phyloP scores from a whole-genome alignment of 1,140 invertebrate species.

The Doryteuthis pealeii region DNA sequence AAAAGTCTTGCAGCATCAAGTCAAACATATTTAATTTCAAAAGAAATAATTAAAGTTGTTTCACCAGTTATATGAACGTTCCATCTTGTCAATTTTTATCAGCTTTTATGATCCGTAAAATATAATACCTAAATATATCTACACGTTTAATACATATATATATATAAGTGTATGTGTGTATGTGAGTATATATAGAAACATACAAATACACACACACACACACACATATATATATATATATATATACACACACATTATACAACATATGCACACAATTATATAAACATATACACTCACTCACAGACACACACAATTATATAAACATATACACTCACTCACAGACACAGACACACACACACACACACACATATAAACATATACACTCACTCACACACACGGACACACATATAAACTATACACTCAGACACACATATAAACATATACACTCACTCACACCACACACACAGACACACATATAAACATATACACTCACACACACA shows the following conservation, averaged over 20 bases:
- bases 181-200: not conserved
- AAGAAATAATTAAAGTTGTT: too few species aligned
- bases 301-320: too few species aligned
- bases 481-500: too few species aligned
- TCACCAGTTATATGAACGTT: too few species aligned
- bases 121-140: not conserved
- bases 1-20: too few species aligned
- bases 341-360: not conserved
- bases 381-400: not conserved
- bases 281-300: too few species aligned
- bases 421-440: not conserved
- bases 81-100: too few species aligned
- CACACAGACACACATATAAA: too few species aligned
- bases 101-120: not conserved
- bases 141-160: not conserved
- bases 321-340: not conserved
- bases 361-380: too few species aligned
- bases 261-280: too few species aligned
- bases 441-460: not conserved
- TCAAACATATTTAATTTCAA: too few species aligned
- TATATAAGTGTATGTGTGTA: not conserved
- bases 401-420: not conserved
- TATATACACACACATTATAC: not conserved
- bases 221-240: not conserved
- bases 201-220: not conserved